Base-by-base conservation (phyloP, 2,797 vertebrate species). In the Passerculus sandwichensis region DNA sequence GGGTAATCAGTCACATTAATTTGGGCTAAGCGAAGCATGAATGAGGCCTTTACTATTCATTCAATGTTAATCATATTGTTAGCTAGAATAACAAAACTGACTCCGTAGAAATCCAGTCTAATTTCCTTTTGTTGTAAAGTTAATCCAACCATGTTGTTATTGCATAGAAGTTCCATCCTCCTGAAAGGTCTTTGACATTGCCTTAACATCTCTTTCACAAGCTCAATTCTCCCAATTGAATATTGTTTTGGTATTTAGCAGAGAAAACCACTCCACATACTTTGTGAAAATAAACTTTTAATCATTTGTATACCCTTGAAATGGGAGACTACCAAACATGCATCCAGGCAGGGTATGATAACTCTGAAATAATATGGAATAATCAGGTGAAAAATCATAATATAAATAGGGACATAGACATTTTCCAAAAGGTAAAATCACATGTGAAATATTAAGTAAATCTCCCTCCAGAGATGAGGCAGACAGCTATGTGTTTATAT, bases 91-190 rank as follows among this genome's bases (percentile, higher is more conserved):
- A 96, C 93, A 97, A 85, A 91, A 91, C 89, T 40, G 82, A 86
- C 95, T 94, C 89, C 53, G 50, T 92, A 94, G 95, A 96, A 96
- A 96, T 89, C 89, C 92, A 90, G 82, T 81, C 92, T 94, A 93
- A 96, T 96, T 97, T 94, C 95, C 91, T 95, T 93, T 95, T 95
- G 94, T 94, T 94, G 93, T 96, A 96, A 93, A 96, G 94, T 96
- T 96, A 96, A 95, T 92, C 88, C 94, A 96, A 95, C 93, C 94
- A 85, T 96, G 91, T 91, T 95, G 80, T 93, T 93, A 90, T 85
- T 90, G 91, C 73, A 21, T 8, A 45, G 70, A 90, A 90, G 67
- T 88, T 94, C 73, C 13, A 36, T 73, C 93, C 93, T 92, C 79
- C 85, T 91, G 45, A 91, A 94, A 91, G 94, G 89, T 94, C 94